Percentiles rank a stretch among this genome's conserved stretches.
Conservation (phyloP, 2,797 vertebrate genomes). For the Ambastaia sidthimunki region DNA sequence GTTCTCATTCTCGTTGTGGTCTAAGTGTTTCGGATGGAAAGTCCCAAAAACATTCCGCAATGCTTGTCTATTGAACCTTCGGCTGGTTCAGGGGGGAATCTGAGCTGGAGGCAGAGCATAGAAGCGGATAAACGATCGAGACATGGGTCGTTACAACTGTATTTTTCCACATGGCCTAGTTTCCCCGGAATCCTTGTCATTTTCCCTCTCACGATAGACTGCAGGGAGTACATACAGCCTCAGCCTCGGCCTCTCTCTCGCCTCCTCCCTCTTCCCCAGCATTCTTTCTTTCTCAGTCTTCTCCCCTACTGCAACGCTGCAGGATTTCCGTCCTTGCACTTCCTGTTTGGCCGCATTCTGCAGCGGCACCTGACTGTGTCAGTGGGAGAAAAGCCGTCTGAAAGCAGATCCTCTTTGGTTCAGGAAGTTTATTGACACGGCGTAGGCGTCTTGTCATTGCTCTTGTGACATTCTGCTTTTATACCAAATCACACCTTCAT, state of each 20-base stretch:
- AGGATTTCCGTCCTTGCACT: conserved; percentile 61
- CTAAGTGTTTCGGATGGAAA: conserved; percentile 19
- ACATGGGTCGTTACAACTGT: conserved; percentile 67
- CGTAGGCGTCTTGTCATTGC: neutral
- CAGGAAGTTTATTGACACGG: conserved; percentile 2
- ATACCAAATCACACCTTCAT: neutral
- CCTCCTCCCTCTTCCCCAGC: conserved; percentile 19
- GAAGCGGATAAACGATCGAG: conserved; percentile 47
- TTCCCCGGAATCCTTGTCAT: conserved; percentile 55
- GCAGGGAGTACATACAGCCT: conserved; percentile 54
- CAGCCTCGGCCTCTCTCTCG: conserved; percentile 33
- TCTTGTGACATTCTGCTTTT: conserved; percentile 8
- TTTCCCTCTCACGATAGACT: conserved; percentile 58
- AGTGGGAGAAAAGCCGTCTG: conserved; percentile 68
- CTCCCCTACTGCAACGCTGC: conserved; percentile 21
- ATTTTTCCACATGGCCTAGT: conserved; percentile 75
- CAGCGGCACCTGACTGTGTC: conserved; percentile 67
- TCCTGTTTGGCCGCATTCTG: conserved; percentile 76
- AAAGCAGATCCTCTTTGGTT: conserved; percentile 56
- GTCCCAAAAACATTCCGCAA: conserved; percentile 16
- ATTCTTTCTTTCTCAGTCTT: conserved; percentile 2
- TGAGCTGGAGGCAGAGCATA: conserved; percentile 13
- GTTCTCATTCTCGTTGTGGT: neutral
- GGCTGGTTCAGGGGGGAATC: conserved; percentile 20
- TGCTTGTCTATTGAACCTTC: conserved; percentile 22